A percentile compares a stretch with the other conserved stretches of the same genome.
Evolutionary conservation across 2,888 invertebrate genomes (phyloP).

Genomic region (Agrochola lychnidis): DNA sequence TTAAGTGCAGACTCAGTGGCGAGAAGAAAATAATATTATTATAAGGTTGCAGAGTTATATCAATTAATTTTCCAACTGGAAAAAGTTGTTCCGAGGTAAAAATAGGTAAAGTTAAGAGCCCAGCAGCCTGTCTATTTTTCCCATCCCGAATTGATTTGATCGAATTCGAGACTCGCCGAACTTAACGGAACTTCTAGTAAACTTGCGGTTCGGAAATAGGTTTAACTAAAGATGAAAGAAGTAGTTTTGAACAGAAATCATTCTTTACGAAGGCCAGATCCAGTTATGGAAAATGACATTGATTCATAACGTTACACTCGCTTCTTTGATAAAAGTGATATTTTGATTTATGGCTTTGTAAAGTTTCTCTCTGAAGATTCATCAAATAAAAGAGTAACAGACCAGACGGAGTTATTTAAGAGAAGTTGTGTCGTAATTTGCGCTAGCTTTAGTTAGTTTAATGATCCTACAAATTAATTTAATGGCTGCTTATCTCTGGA

Average conservation of each 20-base stretch:
- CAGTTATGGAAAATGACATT: constrained; percentile 81
- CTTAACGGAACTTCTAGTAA: constrained; percentile 81
- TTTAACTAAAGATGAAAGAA: constrained; percentile 83
- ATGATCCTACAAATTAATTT: constrained; percentile 53
- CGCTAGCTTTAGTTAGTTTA: constrained; percentile 34
- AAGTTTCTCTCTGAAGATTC: constrained; percentile 49
- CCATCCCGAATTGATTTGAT: constrained; percentile 86
- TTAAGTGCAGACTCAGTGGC: constrained; percentile 45
- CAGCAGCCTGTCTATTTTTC: constrained; percentile 82
- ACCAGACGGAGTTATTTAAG: constrained; percentile 4
- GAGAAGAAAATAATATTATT: constrained; percentile 46
- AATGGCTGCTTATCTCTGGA: constrained; percentile 60
- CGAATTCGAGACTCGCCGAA: constrained; percentile 81
- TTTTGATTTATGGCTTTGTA: constrained; percentile 54
- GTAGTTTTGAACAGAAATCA: constrained; percentile 83
- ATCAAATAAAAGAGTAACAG: constrained; percentile 45
- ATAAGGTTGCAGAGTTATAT: constrained; percentile 61
- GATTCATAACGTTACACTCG: constrained; percentile 77
- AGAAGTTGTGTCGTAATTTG: not conserved
- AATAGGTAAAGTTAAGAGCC: constrained; percentile 78
- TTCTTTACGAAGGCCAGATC: constrained; percentile 79
- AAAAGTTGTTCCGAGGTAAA: constrained; percentile 72
- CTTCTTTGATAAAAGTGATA: constrained; percentile 63
- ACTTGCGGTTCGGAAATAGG: constrained; percentile 83
- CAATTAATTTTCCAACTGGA: constrained; percentile 73